These are phyloP conservation scores for Rhizomys pruinosus DNA, from an alignment of 2,113 vertebrate genomes.

Conservation along the genomic window DNA sequence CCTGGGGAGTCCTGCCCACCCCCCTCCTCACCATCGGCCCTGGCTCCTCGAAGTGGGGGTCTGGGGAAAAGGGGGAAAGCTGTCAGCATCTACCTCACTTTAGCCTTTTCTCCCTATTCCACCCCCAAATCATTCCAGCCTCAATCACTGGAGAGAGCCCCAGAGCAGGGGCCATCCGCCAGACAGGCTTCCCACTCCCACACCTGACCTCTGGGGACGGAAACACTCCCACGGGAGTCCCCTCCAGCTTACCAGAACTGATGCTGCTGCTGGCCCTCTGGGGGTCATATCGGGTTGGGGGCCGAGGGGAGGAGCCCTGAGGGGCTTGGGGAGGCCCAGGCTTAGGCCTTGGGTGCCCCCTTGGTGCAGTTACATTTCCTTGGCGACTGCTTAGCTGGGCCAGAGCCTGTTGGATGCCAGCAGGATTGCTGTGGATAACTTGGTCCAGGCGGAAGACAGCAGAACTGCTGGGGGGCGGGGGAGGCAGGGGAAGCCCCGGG, in stretches of 20 bases:
- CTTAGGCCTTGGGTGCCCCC: slow-evolving; percentile 73
- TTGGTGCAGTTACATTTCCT: slow-evolving; percentile 68
- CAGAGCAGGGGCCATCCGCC: neutral
- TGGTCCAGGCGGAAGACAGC: slow-evolving; percentile 87
- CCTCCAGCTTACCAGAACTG: slow-evolving; percentile 69
- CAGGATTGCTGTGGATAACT: slow-evolving; percentile 86
- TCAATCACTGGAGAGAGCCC: neutral
- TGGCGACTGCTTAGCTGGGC: slow-evolving; percentile 83
- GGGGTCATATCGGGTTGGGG: slow-evolving; percentile 56
- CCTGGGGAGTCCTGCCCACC: slow-evolving; percentile 59
- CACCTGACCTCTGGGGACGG: neutral
- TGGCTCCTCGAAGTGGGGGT: slow-evolving; percentile 78
- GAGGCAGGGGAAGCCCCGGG: slow-evolving; percentile 77
- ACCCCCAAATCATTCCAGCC: neutral
- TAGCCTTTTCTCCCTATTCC: neutral
- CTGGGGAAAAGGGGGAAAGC: slow-evolving; percentile 55
- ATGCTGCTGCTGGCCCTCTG: neutral
- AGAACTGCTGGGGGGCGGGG: slow-evolving; percentile 82
- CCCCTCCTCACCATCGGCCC: slow-evolving; percentile 72
- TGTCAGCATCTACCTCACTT: neutral
- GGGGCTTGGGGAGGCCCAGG: slow-evolving; percentile 67
- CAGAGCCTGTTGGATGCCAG: slow-evolving; percentile 86
- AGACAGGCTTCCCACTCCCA: neutral
- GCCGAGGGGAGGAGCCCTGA: slow-evolving; percentile 57
- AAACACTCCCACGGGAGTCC: neutral